phyloP scores from a whole-genome alignment of 2,113 vertebrate species.

The Misgurnus anguillicaudatus region DNA sequence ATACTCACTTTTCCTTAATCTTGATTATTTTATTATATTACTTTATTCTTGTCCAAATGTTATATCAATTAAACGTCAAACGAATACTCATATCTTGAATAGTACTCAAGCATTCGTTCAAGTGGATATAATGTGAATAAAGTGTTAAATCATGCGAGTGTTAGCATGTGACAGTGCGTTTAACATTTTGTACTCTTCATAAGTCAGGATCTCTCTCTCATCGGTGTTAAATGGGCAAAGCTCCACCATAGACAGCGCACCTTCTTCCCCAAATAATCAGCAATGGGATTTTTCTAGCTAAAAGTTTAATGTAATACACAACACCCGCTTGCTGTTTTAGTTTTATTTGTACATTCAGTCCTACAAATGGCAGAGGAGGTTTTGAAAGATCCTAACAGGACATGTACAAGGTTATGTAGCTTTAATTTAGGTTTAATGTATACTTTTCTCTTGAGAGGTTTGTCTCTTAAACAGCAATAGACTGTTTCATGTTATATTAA shows the following conservation, averaged over 20 bases:
- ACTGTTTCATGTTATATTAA: not conserved
- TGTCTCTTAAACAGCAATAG: too few relatives aligned
- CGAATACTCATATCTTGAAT: too few relatives aligned
- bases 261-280: slow-evolving; percentile 44
- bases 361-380: slow-evolving; percentile 73
- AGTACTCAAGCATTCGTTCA: too few relatives aligned
- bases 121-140: not conserved
- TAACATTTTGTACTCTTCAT: slow-evolving; percentile 9
- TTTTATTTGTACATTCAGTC: slow-evolving; percentile 43
- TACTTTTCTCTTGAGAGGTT: too few relatives aligned
- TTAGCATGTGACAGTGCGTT: slow-evolving; percentile 27
- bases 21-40: too few relatives aligned
- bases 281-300: slow-evolving; percentile 30
- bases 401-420: slow-evolving; percentile 66
- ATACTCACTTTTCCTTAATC: too few relatives aligned
- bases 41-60: too few relatives aligned
- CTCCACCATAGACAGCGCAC: slow-evolving; percentile 48
- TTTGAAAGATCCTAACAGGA: slow-evolving; percentile 59
- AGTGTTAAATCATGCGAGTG: slow-evolving; percentile 28
- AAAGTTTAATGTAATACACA: slow-evolving; percentile 34
- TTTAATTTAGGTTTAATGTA: not conserved
- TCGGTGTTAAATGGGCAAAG: not conserved
- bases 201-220: not conserved
- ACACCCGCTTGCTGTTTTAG: slow-evolving; percentile 36
- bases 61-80: too few relatives aligned